These are phyloP conservation scores for Hydra vulgaris DNA, from an alignment of 30 jellyfish, hydroid and myxozoan genomes.

Conservation along the genomic window DNA sequence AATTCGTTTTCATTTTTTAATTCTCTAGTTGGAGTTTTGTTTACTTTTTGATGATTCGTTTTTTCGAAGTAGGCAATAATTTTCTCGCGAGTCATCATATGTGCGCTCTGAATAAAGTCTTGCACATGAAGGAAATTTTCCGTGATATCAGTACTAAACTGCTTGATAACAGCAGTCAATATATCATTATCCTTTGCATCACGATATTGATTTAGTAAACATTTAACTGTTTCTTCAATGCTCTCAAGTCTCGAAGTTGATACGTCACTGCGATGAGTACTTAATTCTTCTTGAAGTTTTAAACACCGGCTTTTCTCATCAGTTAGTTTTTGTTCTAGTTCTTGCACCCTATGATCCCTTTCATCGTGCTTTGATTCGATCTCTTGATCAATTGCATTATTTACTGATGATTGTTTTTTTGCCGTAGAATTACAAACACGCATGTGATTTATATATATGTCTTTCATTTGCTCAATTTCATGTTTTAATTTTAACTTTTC, in stretches of 20 bases:
- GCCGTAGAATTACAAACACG: not conserved
- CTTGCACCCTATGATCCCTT: conserved; percentile 50
- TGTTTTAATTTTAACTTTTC: conserved; percentile 10
- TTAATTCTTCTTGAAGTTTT: conserved; percentile 1
- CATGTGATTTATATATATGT: conserved; percentile 22
- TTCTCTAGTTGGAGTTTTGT: not conserved
- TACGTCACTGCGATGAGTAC: not conserved
- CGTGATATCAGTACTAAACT: not conserved
- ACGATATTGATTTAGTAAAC: conserved; percentile 7
- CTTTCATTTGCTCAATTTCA: conserved; percentile 26
- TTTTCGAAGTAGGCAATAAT: not conserved
- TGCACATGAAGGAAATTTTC: not conserved
- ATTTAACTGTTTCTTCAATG: not conserved
- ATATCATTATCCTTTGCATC: not conserved
- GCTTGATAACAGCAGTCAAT: conserved; percentile 6
- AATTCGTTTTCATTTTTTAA: not conserved
- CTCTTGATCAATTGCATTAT: not conserved
- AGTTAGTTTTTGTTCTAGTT: conserved; percentile 17
- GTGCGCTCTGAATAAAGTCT: not conserved
- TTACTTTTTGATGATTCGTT: no score
- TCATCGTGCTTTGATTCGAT: conserved; percentile 28
- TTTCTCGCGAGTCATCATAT: not conserved
- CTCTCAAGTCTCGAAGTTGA: not conserved
- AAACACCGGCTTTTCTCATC: conserved; percentile 7
- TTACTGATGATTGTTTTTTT: not conserved